phyloP scores from a whole-genome alignment of 2,797 vertebrate genomes.

The Poliocrania exsul region DNA sequence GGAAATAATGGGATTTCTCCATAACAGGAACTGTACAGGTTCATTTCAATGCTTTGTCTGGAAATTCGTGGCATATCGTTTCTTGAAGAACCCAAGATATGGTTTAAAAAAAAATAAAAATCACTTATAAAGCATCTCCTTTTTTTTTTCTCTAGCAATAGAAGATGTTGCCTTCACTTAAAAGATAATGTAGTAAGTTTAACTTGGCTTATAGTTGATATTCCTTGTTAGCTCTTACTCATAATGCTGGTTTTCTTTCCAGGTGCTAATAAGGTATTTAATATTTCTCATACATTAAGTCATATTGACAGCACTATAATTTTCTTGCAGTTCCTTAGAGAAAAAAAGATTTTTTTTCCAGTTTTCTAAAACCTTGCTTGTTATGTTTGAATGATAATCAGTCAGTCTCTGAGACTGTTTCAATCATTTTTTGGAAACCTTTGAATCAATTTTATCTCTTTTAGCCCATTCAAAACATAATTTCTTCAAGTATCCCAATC shows the following conservation, averaged over 20 bases:
- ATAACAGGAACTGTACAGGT: not conserved
- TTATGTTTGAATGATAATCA: not conserved
- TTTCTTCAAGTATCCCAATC: not conserved
- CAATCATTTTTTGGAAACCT: not conserved
- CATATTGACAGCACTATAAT: not conserved
- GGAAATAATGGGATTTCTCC: not conserved
- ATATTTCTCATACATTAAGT: not conserved
- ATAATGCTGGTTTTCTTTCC: not conserved
- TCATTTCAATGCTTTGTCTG: not conserved
- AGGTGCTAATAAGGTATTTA: not conserved
- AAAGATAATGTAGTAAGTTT: not conserved
- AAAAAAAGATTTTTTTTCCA: not conserved
- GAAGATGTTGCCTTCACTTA: not conserved
- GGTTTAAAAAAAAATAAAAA: not conserved
- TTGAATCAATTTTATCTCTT: not conserved
- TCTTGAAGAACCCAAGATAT: not conserved
- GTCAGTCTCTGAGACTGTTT: not conserved
- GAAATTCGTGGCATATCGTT: not conserved
- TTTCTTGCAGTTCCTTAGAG: not conserved
- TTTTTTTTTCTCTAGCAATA: not conserved
- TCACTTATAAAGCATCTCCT: not conserved
- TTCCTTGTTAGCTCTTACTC: not conserved
- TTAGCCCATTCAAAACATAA: not conserved
- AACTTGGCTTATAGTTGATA: not conserved
- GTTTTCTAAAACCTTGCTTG: not conserved